Percentiles rank a stretch among this genome's conserved stretches.
Evolutionary conservation across 2,888 invertebrate genomes (phyloP).

Genomic region (Drosophila birchii): DNA sequence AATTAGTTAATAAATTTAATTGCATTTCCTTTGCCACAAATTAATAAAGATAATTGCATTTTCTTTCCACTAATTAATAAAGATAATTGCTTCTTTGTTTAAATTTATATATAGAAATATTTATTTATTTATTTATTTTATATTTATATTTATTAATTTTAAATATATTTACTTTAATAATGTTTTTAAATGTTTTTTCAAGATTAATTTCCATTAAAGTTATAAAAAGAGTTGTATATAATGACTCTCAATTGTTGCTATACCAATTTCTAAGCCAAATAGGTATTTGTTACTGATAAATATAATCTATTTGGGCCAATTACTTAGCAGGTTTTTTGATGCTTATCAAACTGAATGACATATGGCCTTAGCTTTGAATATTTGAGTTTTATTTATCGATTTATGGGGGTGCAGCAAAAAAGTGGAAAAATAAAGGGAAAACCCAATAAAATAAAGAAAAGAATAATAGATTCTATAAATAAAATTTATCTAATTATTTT

Average conservation of each 20-base stretch:
- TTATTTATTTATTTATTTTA: not conserved
- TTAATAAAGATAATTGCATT: not conserved
- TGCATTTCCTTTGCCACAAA: not conserved
- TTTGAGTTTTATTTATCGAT: constrained; percentile 25
- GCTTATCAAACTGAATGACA: constrained; percentile 17
- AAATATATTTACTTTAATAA: not conserved
- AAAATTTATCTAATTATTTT: not conserved
- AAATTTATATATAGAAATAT: not conserved
- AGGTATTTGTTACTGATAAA: not conserved
- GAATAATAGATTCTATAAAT: not conserved
- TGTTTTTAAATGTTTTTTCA: not conserved
- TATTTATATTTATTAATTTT: too few relatives aligned
- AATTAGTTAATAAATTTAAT: not conserved
- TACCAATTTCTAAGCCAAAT: not conserved
- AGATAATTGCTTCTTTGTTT: not conserved
- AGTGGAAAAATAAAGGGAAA: not conserved
- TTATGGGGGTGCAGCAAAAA: not conserved
- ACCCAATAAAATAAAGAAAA: not conserved
- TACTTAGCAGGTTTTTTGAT: constrained; percentile 23
- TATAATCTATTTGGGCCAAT: constrained; percentile 29
- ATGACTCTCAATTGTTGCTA: not conserved
- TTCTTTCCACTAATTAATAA: not conserved
- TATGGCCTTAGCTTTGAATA: constrained; percentile 1
- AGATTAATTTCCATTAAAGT: not conserved
- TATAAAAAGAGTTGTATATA: too few relatives aligned